Base-by-base conservation (phyloP, 2,797 vertebrate species). In the Crypturellus tataupa region DNA sequence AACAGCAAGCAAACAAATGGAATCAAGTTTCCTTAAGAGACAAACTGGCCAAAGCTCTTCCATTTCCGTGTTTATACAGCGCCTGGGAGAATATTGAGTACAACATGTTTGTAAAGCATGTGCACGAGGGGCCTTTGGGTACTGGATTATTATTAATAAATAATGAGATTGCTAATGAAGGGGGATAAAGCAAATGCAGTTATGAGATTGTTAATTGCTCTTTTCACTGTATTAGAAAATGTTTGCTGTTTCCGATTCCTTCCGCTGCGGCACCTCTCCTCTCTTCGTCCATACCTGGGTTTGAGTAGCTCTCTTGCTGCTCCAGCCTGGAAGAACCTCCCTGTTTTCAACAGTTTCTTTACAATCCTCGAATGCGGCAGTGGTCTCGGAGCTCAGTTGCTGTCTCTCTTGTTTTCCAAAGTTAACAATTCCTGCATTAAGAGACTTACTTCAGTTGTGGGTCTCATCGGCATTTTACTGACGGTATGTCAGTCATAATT, bases 381-480 rank as follows among this genome's bases (percentile, higher is more conserved):
- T 96, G 91, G 90, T 89, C 95, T 90, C 89, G 95, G 97, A 91
- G 76, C 42, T 96, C 8, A 86, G 90, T 72, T 97, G 97, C 27
- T 94, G 96, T 31, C 98, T 96, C 68, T 97, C 98, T 96, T 96
- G 96, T 95, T 98, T 98, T 96, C 97, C 97, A 53, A 97, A 97
- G 96, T 93, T 97, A 95, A 97, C 97, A 90, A 97, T 97, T 94
- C 98, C 99, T 99, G 94, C 93, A 93, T 83, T 87, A 94, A 84
- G 70, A 91, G 89, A 97, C 49, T 70, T 51, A 93, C 91, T 88
- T 94, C 64, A 97, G 95, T 24, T 80, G 58, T 49, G 71, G 42
- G 75, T 96, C 68, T 91, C 80, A 82, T 91, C 64, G 86, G 53
- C 53, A 90, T 71, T 87, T 59, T 84, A 69, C 33, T 62, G 71